These are phyloP conservation scores for Carettochelys insculpta DNA, from an alignment of 2,113 vertebrate genomes.

Conservation along the genomic window DNA sequence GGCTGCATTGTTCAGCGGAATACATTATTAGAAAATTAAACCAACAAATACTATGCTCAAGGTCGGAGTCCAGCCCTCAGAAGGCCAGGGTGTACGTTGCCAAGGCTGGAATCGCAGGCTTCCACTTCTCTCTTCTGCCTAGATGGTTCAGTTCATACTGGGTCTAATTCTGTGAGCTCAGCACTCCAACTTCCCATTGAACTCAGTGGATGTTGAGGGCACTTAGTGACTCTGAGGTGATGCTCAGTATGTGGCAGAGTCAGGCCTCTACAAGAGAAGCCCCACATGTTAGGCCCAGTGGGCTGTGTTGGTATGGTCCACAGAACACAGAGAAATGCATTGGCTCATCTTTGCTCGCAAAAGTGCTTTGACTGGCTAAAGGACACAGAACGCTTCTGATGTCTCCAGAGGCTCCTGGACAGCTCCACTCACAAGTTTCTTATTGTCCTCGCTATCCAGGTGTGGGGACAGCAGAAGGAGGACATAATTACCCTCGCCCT, in stretches of 20 bases:
- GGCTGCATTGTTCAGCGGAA: slow-evolving; percentile 51
- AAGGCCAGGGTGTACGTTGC: neutral
- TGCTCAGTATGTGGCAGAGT: neutral
- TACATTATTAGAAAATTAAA: slow-evolving; percentile 58
- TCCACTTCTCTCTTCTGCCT: neutral
- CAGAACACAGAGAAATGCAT: rapidly evolving
- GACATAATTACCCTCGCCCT: neutral
- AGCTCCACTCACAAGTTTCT: neutral
- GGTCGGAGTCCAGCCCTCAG: neutral
- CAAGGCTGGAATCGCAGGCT: neutral
- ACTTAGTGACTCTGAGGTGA: rapidly evolving
- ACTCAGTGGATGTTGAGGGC: neutral
- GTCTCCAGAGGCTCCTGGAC: neutral
- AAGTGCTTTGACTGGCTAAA: neutral
- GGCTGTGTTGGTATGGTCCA: neutral
- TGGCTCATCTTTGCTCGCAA: rapidly evolving
- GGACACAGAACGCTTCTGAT: neutral
- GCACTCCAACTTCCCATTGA: rapidly evolving
- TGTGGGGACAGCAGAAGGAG: neutral
- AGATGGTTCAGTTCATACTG: rapidly evolving
- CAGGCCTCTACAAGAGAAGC: neutral
- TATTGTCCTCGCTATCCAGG: neutral
- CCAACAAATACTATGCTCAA: neutral
- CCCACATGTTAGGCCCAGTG: rapidly evolving
- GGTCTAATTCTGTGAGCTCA: neutral